These are phyloP conservation scores for Beroe ovata DNA, from an alignment of 37 sponge, comb jelly and placozoan species.

Conservation along the genomic window DNA sequence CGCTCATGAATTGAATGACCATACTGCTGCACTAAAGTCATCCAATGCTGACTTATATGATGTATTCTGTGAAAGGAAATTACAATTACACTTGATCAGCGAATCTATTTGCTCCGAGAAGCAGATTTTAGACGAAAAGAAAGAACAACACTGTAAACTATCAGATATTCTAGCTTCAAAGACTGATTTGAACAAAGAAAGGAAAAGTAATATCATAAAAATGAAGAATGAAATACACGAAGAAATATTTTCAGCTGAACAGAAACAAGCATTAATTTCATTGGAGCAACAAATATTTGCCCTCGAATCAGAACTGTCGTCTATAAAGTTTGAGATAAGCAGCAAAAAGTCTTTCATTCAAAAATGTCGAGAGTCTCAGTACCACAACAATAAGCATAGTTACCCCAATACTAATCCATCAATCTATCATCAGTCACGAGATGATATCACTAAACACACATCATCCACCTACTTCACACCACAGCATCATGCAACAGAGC, in stretches of 20 bases:
- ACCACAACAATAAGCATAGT: not conserved
- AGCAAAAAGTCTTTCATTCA: not conserved
- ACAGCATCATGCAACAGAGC: too few species aligned
- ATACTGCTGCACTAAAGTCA: not conserved
- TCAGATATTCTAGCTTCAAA: not conserved
- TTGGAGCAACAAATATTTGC: not conserved
- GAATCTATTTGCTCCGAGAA: not conserved
- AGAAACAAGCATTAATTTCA: not conserved
- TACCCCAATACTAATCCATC: too few species aligned
- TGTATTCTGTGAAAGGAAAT: not conserved
- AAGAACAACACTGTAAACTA: not conserved
- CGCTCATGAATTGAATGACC: not conserved
- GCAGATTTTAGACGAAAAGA: not conserved
- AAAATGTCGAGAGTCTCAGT: not conserved
- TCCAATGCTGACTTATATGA: not conserved
- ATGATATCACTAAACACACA: too few species aligned
- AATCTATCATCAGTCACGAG: not conserved
- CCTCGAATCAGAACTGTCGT: not conserved
- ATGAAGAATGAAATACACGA: not conserved
- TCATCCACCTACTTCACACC: too few species aligned
- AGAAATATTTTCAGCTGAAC: not conserved
- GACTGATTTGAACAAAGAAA: not conserved
- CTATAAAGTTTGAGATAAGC: not conserved
- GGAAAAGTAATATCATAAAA: not conserved
- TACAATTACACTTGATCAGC: not conserved